Conservation (phyloP, 2,888 invertebrate genomes). For the Sarcophaga rosellei region DNA sequence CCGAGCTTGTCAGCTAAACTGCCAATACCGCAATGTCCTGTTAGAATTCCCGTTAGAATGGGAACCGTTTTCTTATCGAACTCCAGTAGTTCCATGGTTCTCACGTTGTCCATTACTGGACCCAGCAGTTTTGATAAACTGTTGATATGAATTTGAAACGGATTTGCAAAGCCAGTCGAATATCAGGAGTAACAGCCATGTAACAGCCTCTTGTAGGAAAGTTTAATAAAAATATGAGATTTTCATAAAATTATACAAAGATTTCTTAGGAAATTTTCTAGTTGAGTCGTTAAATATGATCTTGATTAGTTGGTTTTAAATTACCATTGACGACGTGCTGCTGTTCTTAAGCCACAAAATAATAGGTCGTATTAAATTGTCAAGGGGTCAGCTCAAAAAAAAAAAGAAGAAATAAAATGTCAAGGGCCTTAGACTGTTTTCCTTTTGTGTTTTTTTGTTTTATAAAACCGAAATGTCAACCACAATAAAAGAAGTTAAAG, state of each 20-base stretch:
- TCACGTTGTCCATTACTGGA: too few relatives aligned
- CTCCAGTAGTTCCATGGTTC: too few relatives aligned
- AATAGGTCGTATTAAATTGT: constrained; percentile 20
- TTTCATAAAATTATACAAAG: neutral
- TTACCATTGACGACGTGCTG: neutral
- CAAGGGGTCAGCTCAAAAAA: constrained; percentile 25
- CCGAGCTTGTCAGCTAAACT: too few relatives aligned
- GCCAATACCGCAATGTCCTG: too few relatives aligned
- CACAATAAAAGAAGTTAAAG: neutral
- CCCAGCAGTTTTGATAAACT: too few relatives aligned
- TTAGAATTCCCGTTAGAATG: too few relatives aligned
- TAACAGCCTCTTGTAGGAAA: too few relatives aligned
- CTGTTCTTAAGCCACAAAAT: neutral
- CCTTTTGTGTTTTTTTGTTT: neutral
- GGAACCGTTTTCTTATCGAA: too few relatives aligned
- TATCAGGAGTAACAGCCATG: too few relatives aligned
- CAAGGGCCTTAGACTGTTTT: neutral
- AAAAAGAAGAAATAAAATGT: neutral
- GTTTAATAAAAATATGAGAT: too few relatives aligned
- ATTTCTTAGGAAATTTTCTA: neutral
- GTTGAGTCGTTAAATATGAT: neutral
- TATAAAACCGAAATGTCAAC: neutral
- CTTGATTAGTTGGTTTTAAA: neutral
- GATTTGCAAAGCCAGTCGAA: too few relatives aligned
- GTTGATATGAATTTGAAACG: too few relatives aligned